Percentiles rank a stretch among this genome's conserved stretches.
Conservation (phyloP, 2,888 invertebrate genomes). For the Spilarctia lutea region DNA sequence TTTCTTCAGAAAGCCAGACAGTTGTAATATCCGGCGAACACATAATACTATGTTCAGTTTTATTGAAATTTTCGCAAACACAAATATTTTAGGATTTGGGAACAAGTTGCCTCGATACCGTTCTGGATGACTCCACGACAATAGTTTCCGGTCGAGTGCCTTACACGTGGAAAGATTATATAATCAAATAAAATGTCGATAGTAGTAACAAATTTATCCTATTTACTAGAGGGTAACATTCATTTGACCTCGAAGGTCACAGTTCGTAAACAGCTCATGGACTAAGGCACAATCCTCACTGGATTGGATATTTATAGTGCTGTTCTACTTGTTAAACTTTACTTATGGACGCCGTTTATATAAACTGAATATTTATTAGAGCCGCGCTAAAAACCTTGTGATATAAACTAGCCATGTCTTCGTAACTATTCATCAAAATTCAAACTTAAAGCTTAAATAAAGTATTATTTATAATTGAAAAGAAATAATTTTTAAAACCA, state of each 20-base stretch:
- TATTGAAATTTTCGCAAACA: slow-evolving; percentile 8
- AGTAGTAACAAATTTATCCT: slow-evolving; percentile 48
- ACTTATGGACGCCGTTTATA: slow-evolving; percentile 24
- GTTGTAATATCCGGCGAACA: slow-evolving; percentile 1
- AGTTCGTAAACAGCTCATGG: slow-evolving; percentile 33
- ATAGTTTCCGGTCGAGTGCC: slow-evolving; percentile 43
- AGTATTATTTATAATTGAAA: no score
- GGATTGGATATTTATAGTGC: slow-evolving; percentile 17
- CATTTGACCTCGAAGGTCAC: slow-evolving; percentile 27
- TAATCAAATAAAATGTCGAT: slow-evolving; percentile 54
- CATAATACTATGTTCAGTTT: background rate
- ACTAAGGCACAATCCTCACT: slow-evolving; percentile 35
- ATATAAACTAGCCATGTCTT: no score
- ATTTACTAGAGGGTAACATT: slow-evolving; percentile 42
- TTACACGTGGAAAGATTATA: slow-evolving; percentile 40
- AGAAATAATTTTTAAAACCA: no score
- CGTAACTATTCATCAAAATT: no score
- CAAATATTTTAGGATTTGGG: slow-evolving; percentile 19
- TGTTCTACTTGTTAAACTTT: slow-evolving; percentile 21
- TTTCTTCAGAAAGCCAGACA: background rate
- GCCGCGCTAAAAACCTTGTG: no score
- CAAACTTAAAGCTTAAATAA: no score
- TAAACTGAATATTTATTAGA: slow-evolving; percentile 35
- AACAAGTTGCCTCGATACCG: slow-evolving; percentile 38
- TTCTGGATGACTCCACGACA: slow-evolving; percentile 31